Evolutionary conservation across 2,113 vertebrate species (phyloP).

Genomic region (Poecile atricapillus): DNA sequence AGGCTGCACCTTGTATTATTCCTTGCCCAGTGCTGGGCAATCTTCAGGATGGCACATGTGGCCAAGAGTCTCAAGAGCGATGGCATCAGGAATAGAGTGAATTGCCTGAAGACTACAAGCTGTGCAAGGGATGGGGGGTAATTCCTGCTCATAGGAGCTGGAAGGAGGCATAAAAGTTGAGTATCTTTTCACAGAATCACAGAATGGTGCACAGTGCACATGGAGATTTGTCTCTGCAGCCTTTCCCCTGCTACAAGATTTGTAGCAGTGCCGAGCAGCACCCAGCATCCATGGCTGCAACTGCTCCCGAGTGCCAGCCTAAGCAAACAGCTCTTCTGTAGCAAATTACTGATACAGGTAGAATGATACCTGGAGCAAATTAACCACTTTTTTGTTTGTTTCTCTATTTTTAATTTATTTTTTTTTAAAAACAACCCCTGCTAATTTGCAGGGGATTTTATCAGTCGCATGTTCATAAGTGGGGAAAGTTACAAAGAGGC

Average conservation of each 20-base stretch:
- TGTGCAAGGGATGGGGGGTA: background rate
- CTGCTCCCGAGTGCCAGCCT: background rate
- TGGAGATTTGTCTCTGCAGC: background rate
- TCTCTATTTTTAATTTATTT: background rate
- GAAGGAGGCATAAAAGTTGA: background rate
- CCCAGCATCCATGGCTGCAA: background rate
- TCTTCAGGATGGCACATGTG: background rate
- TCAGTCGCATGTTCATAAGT: constrained; percentile 82
- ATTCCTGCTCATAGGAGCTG: background rate
- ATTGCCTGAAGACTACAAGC: background rate
- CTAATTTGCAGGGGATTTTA: constrained; percentile 87
- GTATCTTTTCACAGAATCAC: background rate
- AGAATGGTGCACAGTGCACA: background rate
- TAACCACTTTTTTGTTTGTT: background rate
- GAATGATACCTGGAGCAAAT: background rate
- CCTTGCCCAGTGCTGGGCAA: background rate
- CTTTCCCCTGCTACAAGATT: background rate
- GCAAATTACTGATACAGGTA: background rate
- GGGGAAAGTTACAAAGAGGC: constrained; percentile 71
- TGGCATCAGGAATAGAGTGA: background rate
- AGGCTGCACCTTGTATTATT: background rate
- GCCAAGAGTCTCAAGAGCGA: background rate
- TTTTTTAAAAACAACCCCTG: background rate
- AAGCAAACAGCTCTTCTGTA: background rate
- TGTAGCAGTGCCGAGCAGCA: background rate